Percentiles rank a stretch among this genome's conserved stretches.
Conservation (phyloP, 2,113 vertebrate species). For the Alosa alosa region DNA sequence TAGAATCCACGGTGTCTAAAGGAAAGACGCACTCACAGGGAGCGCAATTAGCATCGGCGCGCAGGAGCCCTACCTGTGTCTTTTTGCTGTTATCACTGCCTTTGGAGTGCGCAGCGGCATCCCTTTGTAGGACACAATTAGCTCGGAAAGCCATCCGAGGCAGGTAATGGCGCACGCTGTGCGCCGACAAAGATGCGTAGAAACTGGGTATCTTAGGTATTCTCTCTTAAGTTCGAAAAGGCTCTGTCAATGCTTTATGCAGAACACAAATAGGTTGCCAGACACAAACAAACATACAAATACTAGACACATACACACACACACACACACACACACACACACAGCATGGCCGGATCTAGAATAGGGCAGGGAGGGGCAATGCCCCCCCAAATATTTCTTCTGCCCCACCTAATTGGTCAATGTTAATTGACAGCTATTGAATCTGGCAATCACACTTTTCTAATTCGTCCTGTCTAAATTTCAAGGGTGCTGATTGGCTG, state of each 20-base stretch:
- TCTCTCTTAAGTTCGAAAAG: not conserved
- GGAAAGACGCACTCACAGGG: slow-evolving; percentile 64
- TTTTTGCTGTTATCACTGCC: slow-evolving; percentile 41
- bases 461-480: too few species aligned
- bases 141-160: not conserved
- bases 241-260: not conserved
- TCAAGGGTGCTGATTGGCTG: too few species aligned
- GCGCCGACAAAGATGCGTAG: not conserved
- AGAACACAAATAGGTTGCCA: not conserved
- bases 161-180: not conserved
- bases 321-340: too few species aligned
- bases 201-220: not conserved
- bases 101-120: slow-evolving; percentile 38
- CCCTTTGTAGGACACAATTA: slow-evolving; percentile 41
- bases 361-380: too few species aligned
- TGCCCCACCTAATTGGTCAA: too few species aligned
- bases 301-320: too few species aligned
- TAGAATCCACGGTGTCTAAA: slow-evolving; percentile 68
- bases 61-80: slow-evolving; percentile 68
- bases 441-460: too few species aligned
- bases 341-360: too few species aligned
- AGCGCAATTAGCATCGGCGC: slow-evolving; percentile 70
- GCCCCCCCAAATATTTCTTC: too few species aligned
- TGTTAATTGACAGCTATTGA: too few species aligned
- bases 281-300: not conserved